Evolutionary conservation across 2,888 invertebrate species (phyloP).

Genomic region (Thera britannica): DNA sequence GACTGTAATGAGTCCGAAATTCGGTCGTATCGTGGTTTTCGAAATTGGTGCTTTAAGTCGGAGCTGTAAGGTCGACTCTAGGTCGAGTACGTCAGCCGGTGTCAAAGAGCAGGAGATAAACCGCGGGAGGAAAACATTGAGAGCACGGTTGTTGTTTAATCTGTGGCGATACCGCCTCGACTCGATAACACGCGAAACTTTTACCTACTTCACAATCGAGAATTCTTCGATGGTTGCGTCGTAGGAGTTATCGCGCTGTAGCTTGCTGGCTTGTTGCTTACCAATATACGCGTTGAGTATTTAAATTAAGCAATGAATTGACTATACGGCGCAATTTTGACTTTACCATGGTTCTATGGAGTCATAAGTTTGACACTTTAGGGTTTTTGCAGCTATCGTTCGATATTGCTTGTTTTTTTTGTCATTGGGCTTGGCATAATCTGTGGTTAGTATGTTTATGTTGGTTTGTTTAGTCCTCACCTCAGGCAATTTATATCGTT

Average conservation of each 20-base stretch:
- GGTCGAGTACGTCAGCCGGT: slow-evolving; percentile 71
- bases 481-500: too few relatives aligned
- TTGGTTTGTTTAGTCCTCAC: too few relatives aligned
- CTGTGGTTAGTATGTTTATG: too few relatives aligned
- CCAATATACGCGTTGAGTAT: slow-evolving; percentile 37
- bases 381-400: slow-evolving; percentile 8
- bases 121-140: slow-evolving; percentile 75
- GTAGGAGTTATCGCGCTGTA: slow-evolving; percentile 51
- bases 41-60: slow-evolving; percentile 54
- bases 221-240: slow-evolving; percentile 39
- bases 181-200: slow-evolving; percentile 57
- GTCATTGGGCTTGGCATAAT: too few relatives aligned
- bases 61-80: slow-evolving; percentile 60
- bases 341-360: slow-evolving; percentile 15
- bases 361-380: slow-evolving; percentile 2
- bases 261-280: slow-evolving; percentile 50
- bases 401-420: background rate
- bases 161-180: slow-evolving; percentile 42
- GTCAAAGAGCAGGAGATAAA: slow-evolving; percentile 82
- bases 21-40: slow-evolving; percentile 45
- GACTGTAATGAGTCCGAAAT: slow-evolving; percentile 76
- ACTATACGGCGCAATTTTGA: slow-evolving; percentile 42
- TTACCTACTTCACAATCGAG: slow-evolving; percentile 30
- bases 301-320: slow-evolving; percentile 46
- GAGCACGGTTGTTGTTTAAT: slow-evolving; percentile 37